Conservation (phyloP, 2,797 vertebrate genomes). For the Odontamblyopus lacepedii region DNA sequence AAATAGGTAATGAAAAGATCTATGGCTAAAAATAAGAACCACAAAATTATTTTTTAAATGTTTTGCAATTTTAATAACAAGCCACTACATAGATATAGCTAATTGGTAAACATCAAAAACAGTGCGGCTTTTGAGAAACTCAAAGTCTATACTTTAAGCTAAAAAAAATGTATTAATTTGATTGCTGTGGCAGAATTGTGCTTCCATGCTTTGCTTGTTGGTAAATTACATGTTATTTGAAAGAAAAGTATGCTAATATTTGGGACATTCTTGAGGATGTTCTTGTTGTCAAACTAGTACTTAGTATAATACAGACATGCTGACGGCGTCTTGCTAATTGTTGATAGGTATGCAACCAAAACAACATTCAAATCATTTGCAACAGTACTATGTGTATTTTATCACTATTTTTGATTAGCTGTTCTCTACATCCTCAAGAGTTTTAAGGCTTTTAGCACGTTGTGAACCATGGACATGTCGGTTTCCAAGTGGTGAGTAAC, state of each 20-base stretch:
- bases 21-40: neutral
- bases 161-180: neutral
- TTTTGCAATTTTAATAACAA: neutral
- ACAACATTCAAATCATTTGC: neutral
- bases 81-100: neutral
- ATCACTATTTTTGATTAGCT: neutral
- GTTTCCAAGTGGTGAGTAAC: conserved; percentile 30
- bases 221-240: conserved; percentile 57
- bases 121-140: neutral
- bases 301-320: neutral
- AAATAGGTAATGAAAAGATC: neutral
- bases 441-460: conserved; percentile 47
- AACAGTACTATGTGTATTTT: neutral
- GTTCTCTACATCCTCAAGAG: conserved; percentile 39
- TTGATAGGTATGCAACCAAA: conserved; percentile 59
- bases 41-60: neutral
- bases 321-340: conserved; percentile 50
- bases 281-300: conserved; percentile 37
- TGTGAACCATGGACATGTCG: conserved; percentile 46
- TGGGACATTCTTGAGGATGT: conserved; percentile 33
- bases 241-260: conserved; percentile 50
- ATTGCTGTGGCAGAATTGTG: neutral
- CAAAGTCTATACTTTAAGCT: conserved; percentile 4
- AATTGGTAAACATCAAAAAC: neutral
- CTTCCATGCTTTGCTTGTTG: conserved; percentile 21